A percentile compares a stretch with the other conserved stretches of the same genome.
Evolutionary conservation across 1,140 invertebrate species (phyloP).

Genomic region (Mya arenaria): DNA sequence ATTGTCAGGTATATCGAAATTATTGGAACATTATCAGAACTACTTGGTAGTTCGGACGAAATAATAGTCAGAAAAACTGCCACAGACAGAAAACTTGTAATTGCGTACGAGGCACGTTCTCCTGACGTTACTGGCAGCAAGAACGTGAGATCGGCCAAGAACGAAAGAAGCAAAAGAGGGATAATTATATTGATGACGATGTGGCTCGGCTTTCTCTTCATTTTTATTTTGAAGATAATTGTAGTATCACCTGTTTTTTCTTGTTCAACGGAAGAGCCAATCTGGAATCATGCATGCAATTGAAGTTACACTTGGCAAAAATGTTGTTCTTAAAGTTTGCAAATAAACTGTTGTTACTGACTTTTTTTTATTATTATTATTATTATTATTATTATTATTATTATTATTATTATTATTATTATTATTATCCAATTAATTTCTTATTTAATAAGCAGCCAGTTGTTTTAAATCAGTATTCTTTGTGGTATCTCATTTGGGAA

Average conservation of each 20-base stretch:
- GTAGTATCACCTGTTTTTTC: slow-evolving; percentile 3
- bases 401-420: too few species aligned
- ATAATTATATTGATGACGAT: slow-evolving; percentile 55
- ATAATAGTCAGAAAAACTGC: slow-evolving; percentile 62
- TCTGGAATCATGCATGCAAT: too few species aligned
- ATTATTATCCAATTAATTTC: too few species aligned
- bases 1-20: slow-evolving; percentile 15
- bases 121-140: slow-evolving; percentile 57
- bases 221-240: slow-evolving; percentile 57
- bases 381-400: too few species aligned
- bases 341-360: too few species aligned
- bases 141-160: slow-evolving; percentile 57
- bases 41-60: slow-evolving; percentile 50
- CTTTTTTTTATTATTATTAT: too few species aligned
- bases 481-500: too few species aligned
- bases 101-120: slow-evolving; percentile 54
- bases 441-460: too few species aligned
- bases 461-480: too few species aligned
- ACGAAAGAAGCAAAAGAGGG: slow-evolving; percentile 56
- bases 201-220: slow-evolving; percentile 53
- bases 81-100: slow-evolving; percentile 61
- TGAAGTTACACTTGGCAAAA: too few species aligned
- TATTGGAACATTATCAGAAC: slow-evolving; percentile 46
- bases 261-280: not conserved
- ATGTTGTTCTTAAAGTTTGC: too few species aligned